Evolutionary conservation across 2,113 vertebrate species (phyloP), one percentile per base, ranked within the genome.

Genomic region (Hippocampus guttulatus): DNA sequence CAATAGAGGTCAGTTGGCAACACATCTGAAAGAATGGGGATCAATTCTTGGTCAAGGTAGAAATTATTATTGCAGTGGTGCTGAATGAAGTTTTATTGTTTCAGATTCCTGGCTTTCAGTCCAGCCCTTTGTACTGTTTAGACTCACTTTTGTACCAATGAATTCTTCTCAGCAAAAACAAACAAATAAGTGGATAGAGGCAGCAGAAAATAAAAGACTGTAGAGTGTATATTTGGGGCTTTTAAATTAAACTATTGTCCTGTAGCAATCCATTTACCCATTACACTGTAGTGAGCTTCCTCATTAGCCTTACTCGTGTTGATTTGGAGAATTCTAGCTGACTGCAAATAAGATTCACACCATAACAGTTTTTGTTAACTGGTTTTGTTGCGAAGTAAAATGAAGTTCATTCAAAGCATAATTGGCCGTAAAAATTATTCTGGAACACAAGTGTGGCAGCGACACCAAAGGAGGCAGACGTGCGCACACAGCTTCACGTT

Each of bases 381-480:
- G 2, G 62, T 5, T 64, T 64, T 14, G n/a, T 43, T 43, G 62
- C 21, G 40, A 63, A 40, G 40, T 18, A 4, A 23, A 69, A 70
- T 21, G 20, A n/a, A 49, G 27, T n/a, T 58, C 55, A 43, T 27
- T 18, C 5, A n/a, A 52, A 9, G 15, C 73, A 77, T 23, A 70
- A 73, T 75, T 78, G 79, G 73, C 80, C 75, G 73, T n/a, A 74
- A 58, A n/a, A 38, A 73, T 52, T 74, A 68, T 52, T n/a, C 68
- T 75, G 49, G 68, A 84, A 58, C 41, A 73, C 67, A 76, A 65
- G 63, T 10, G 47, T 49, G 47, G 16, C 47, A 5, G 47, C 14
- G 14, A 18, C 47, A 18, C 47, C 12, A 11, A 45, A 45, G 43
- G 43, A 3, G 11, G 30, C 30, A 5, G 30, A 33, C 30, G 30